phyloP scores from a whole-genome alignment of 2,113 vertebrate species.

The Geococcyx californianus region DNA sequence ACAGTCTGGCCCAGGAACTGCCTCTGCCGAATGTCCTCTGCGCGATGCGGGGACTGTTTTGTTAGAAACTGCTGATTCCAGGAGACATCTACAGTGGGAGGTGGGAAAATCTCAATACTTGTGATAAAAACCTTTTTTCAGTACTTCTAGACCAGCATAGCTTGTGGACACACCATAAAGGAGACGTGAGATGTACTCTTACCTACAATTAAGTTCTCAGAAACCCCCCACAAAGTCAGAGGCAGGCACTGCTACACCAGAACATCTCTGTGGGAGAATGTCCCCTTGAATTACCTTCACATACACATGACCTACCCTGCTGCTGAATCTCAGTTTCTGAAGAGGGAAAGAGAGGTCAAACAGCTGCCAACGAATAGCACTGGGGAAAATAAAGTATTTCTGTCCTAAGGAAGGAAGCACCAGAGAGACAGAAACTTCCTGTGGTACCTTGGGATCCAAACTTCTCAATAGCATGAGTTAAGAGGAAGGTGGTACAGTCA shows the following conservation, averaged over 20 bases:
- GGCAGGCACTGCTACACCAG: background rate
- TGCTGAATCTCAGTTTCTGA: background rate
- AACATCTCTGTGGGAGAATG: accelerated
- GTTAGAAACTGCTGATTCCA: conserved; percentile 72
- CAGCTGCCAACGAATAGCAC: background rate
- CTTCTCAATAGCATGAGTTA: background rate
- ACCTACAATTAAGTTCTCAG: background rate
- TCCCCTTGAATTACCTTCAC: background rate
- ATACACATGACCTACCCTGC: background rate
- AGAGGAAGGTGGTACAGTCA: background rate
- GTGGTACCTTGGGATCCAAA: background rate
- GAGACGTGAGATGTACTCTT: background rate
- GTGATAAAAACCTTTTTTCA: background rate
- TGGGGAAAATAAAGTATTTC: background rate
- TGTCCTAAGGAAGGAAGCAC: background rate
- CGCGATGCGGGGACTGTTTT: background rate
- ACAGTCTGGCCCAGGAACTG: conserved; percentile 70
- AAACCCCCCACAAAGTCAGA: background rate
- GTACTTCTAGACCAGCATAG: background rate
- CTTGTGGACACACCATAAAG: background rate
- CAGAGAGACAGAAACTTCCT: background rate
- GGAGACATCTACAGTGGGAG: conserved; percentile 68
- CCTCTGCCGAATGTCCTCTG: conserved; percentile 77
- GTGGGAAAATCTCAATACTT: background rate
- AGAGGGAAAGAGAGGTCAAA: background rate